Conservation (phyloP, 2,113 vertebrate species). For the Aviceda subcristata region DNA sequence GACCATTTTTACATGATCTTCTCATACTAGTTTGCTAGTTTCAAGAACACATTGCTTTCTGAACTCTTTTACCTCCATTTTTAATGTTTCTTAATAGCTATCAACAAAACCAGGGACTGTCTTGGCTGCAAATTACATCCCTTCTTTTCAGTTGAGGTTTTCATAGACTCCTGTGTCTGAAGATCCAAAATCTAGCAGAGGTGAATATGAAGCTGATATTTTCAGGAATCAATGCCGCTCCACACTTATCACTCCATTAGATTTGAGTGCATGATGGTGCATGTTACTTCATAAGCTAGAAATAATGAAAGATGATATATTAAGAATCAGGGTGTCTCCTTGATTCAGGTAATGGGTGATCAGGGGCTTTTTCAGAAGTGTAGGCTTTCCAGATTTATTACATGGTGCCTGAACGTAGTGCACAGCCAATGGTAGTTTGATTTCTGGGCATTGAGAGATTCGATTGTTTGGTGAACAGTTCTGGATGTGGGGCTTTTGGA, state of each 20-base stretch:
- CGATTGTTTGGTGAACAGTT: neutral
- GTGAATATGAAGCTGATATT: neutral
- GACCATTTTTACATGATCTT: neutral
- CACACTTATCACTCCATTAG: neutral
- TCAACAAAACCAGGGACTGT: neutral
- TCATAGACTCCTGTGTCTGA: neutral
- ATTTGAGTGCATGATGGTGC: neutral
- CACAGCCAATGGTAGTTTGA: fast-evolving
- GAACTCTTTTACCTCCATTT: neutral
- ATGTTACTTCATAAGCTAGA: neutral
- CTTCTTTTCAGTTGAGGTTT: neutral
- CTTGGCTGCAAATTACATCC: neutral
- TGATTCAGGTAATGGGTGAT: neutral
- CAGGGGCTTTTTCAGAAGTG: neutral
- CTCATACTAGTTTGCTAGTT: neutral
- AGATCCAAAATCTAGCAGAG: neutral
- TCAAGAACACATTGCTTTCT: neutral
- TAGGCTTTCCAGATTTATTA: neutral
- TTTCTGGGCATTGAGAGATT: neutral
- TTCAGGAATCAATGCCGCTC: neutral
- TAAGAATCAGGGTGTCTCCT: neutral
- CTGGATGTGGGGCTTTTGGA: neutral
- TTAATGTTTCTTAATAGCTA: neutral
- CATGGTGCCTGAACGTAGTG: neutral
- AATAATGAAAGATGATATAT: neutral